phyloP scores from a whole-genome alignment of 2,888 invertebrate species.

The Cosmia trapezina region DNA sequence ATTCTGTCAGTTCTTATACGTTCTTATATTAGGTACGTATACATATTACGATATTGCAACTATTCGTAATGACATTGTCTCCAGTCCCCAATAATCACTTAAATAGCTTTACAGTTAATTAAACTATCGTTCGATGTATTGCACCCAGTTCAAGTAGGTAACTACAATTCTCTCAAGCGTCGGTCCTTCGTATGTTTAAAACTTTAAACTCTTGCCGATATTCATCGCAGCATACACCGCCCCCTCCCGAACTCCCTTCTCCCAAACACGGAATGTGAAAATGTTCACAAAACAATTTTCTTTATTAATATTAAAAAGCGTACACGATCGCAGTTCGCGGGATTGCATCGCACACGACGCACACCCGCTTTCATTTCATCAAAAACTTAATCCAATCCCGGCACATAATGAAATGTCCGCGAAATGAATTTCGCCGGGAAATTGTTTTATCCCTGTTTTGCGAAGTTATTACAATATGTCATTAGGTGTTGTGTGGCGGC shows the following conservation, averaged over 20 bases:
- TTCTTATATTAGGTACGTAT: too few relatives aligned
- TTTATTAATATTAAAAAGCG: conserved; percentile 26
- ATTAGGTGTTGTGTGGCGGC: conserved; percentile 24
- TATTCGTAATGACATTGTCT: too few relatives aligned
- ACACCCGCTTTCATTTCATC: conserved; percentile 63
- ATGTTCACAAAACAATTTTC: conserved; percentile 23
- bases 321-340: conserved; percentile 29
- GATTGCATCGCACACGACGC: conserved; percentile 52
- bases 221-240: background rate
- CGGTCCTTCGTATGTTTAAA: background rate
- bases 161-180: background rate
- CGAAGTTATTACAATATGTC: conserved; percentile 62
- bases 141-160: background rate
- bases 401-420: conserved; percentile 65
- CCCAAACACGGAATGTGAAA: conserved; percentile 2
- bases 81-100: too few relatives aligned
- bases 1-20: too few relatives aligned
- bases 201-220: conserved; percentile 19
- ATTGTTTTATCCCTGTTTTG: conserved; percentile 63
- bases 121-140: background rate
- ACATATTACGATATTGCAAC: too few relatives aligned
- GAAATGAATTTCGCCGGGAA: conserved; percentile 58
- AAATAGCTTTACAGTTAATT: too few relatives aligned
- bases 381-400: conserved; percentile 67
- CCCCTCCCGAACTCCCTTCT: background rate